These are phyloP conservation scores for Centruroides sculpturatus DNA, from an alignment of 1,140 invertebrate species.

Conservation along the genomic window DNA sequence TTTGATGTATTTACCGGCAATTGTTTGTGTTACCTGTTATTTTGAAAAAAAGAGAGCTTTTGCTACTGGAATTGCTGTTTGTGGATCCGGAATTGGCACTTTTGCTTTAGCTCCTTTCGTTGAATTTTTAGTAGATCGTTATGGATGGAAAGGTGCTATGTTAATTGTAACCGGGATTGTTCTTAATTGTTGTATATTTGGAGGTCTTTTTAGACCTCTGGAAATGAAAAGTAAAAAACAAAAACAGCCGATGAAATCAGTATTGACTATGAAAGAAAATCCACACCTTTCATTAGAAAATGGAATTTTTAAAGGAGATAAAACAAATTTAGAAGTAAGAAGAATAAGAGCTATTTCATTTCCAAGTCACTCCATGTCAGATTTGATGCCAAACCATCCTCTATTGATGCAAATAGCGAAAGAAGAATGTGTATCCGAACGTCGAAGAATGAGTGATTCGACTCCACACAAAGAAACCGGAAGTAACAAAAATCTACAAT, in stretches of 20 bases:
- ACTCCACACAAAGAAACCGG: no score
- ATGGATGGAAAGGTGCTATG: slow-evolving; percentile 25
- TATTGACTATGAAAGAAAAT: neutral
- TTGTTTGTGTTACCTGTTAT: slow-evolving; percentile 55
- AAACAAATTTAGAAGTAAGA: no score
- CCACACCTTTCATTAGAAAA: neutral
- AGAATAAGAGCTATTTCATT: neutral
- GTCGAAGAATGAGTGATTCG: no score
- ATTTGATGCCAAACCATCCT: no score
- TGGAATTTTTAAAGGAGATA: no score
- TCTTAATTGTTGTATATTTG: slow-evolving; percentile 25
- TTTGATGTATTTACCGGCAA: slow-evolving; percentile 84
- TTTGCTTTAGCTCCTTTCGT: slow-evolving; percentile 40
- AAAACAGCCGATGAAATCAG: neutral
- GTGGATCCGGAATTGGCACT: slow-evolving; percentile 79
- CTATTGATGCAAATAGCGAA: no score
- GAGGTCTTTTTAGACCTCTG: slow-evolving; percentile 22
- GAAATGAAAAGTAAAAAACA: neutral
- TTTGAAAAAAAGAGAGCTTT: slow-evolving; percentile 40
- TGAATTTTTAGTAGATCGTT: slow-evolving; percentile 19
- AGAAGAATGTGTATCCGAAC: no score
- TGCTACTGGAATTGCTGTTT: slow-evolving; percentile 50
- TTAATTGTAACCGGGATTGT: slow-evolving; percentile 25
- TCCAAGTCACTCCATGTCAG: slow-evolving; percentile 1
- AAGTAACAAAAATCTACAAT: no score